These are phyloP conservation scores for Sarcophaga subvicina DNA, from an alignment of 2,888 invertebrate species.

Conservation along the genomic window DNA sequence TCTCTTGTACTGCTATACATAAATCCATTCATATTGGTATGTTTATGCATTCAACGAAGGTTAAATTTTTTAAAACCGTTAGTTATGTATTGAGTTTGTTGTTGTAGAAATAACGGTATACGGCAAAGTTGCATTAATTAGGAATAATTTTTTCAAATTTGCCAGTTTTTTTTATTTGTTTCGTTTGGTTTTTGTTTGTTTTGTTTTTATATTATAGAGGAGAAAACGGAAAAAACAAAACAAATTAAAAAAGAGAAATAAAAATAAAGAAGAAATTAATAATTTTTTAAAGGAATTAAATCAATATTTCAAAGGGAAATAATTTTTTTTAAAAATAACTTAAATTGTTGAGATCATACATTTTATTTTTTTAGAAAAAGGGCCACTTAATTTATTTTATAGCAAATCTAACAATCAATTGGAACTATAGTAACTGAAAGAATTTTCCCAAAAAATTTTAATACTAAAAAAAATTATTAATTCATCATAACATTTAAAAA, in stretches of 20 bases:
- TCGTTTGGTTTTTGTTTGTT: not conserved
- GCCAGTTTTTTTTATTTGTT: not conserved
- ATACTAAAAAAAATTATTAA: not conserved
- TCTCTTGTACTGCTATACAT: slow-evolving; percentile 80
- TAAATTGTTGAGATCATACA: not conserved
- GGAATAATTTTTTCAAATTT: not conserved
- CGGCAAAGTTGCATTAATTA: not conserved
- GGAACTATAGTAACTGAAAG: too few relatives aligned
- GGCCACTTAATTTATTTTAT: not conserved
- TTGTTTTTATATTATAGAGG: not conserved
- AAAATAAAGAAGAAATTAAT: not conserved
- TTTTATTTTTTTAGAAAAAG: not conserved
- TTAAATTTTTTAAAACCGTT: not conserved
- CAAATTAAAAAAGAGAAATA: not conserved
- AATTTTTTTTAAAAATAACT: not conserved
- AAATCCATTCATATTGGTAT: slow-evolving; percentile 1
- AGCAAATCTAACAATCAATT: not conserved
- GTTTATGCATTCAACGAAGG: not conserved
- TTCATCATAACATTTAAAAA: too few relatives aligned
- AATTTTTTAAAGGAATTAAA: not conserved
- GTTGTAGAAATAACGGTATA: slow-evolving; percentile 9
- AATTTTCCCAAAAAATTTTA: not conserved
- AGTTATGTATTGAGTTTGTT: not conserved
- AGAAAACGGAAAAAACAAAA: not conserved
- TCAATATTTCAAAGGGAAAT: not conserved